Evolutionary conservation across 1,140 invertebrate genomes (phyloP), one percentile per base, ranked within the genome.

Genomic region (Drosophila sulfurigaster): DNA sequence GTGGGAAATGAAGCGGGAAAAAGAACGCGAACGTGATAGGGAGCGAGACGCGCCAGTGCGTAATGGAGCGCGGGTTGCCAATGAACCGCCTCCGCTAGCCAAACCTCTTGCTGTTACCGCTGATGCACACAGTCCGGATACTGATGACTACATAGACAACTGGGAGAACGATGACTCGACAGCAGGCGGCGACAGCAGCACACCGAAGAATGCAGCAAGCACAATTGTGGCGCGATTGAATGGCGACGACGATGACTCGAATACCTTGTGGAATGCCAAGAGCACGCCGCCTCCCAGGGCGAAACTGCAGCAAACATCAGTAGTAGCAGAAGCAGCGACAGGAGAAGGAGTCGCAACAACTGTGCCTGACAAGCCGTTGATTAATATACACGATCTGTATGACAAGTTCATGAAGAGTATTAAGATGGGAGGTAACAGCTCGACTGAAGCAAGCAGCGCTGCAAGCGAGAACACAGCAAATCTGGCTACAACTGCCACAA

Each of bases 361-460:
- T 48, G 32, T 57, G 6, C 16, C 41, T 6, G 35, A 69, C 10
- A 75, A 70, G 35, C 11, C 52, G 25, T 15, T 78, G 6, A 76
- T 81, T 5, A 81, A 79, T 48, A 91, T 92, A 52, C 75, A 92
- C 38, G 81, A 89, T 3, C 6, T 92, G n/a, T 92, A 92, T 59
- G 82, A 92, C 30, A 90, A 89, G 28, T 92, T 92, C 58, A 86
- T 92, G 63, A 90, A 83, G 66, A 92, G 89, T 78, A 92, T 92
- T 46, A 75, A 92, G 20, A 83, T 81, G 78, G 60, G 20, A 25
- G 20, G 74, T n/a, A 30, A 51, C 56, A 54, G 16, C 16, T 4
- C 41, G 4, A 54, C 4, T 13, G 60, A 71, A 41, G 6, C 67
- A 56, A 20, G 20, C 20, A 20, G 20, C 20, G 30, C 15, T 28